phyloP scores from a whole-genome alignment of 2,113 vertebrate species.

The Syrmaticus mikado region DNA sequence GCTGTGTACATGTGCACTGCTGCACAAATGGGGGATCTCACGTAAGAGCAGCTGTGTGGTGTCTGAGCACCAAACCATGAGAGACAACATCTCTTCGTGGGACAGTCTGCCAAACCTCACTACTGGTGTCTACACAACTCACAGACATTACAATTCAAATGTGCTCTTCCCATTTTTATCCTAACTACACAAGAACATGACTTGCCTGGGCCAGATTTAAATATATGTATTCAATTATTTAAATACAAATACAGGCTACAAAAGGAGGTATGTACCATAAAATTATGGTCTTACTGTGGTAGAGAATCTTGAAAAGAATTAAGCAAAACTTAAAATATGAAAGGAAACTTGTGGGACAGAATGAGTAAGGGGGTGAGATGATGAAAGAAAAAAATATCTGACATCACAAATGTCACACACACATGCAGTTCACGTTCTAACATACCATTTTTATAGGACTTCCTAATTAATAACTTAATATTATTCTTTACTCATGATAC shows the following conservation, averaged over 20 bases:
- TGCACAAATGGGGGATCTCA: not conserved
- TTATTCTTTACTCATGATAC: constrained; percentile 24
- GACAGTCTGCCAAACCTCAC: not conserved
- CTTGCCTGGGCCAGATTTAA: not conserved
- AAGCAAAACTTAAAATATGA: not conserved
- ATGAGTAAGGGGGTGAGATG: not conserved
- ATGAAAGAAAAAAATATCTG: not conserved
- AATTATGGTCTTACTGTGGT: not conserved
- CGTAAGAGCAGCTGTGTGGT: rapidly evolving
- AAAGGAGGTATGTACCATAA: not conserved
- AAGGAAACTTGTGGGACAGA: not conserved
- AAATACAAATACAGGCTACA: not conserved
- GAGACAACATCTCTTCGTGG: not conserved
- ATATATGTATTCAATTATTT: not conserved
- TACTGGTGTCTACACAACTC: not conserved
- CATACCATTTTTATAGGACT: constrained; percentile 7
- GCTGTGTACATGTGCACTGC: not conserved
- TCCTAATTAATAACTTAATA: constrained; percentile 45
- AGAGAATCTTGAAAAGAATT: not conserved
- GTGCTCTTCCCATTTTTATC: not conserved
- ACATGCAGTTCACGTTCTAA: not conserved
- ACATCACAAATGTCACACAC: not conserved
- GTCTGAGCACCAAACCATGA: not conserved
- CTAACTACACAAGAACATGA: not conserved
- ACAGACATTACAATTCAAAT: not conserved